phyloP scores from a whole-genome alignment of 1,140 invertebrate genomes.

The Venturia canescens region DNA sequence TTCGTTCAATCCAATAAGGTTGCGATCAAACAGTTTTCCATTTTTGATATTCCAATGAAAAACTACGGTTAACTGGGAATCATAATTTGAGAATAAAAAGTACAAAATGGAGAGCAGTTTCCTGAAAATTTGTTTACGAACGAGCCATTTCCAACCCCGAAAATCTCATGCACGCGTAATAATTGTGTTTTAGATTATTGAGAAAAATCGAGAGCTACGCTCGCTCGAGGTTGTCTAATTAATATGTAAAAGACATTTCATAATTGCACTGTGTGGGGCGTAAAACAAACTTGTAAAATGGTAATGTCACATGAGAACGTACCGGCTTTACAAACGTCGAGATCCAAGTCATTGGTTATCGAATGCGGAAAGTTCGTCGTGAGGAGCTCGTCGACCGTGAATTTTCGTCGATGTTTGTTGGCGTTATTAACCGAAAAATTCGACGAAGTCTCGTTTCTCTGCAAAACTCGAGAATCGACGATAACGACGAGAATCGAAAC shows the following conservation, averaged over 20 bases:
- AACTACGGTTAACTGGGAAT: too few species aligned
- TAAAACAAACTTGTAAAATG: background rate
- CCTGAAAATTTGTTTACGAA: too few species aligned
- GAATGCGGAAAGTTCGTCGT: slow-evolving; percentile 80
- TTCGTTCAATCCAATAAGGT: too few species aligned
- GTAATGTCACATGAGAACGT: slow-evolving; percentile 66
- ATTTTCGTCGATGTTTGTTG: slow-evolving; percentile 72
- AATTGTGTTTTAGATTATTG: background rate
- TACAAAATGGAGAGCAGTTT: too few species aligned
- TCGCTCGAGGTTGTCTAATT: background rate
- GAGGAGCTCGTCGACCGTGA: slow-evolving; percentile 84
- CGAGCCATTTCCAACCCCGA: too few species aligned
- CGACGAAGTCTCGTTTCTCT: slow-evolving; percentile 26
- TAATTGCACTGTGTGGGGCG: background rate
- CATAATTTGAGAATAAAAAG: too few species aligned
- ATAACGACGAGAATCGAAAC: slow-evolving; percentile 23
- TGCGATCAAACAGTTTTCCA: too few species aligned
- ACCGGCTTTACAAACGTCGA: slow-evolving; percentile 92
- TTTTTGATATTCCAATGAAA: too few species aligned
- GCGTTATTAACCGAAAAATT: background rate
- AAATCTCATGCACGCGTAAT: background rate
- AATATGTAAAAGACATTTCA: background rate
- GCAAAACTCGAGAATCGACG: slow-evolving; percentile 31
- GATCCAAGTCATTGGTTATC: slow-evolving; percentile 85
- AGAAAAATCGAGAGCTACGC: background rate